Evolutionary conservation across 2,797 vertebrate species (phyloP).

Genomic region (Iguana delicatissima): DNA sequence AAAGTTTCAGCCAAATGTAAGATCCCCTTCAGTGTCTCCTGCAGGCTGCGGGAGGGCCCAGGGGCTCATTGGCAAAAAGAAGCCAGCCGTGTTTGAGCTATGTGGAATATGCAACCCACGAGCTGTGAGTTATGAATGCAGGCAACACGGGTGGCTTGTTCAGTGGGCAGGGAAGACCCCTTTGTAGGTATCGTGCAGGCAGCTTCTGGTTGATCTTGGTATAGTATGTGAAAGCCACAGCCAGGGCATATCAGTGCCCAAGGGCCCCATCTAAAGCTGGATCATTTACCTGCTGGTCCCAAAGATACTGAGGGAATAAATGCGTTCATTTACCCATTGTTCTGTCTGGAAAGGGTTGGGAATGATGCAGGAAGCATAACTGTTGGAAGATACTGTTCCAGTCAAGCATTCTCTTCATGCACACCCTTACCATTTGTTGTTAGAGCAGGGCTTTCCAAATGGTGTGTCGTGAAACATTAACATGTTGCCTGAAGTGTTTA

Average conservation of each 20-base stretch:
- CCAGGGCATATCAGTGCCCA: neutral
- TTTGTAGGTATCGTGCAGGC: neutral
- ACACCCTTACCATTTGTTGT: no score
- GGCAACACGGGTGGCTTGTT: neutral
- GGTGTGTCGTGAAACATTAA: no score
- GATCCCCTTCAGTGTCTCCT: conserved; percentile 26
- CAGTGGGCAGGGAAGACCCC: neutral
- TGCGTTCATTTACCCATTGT: neutral
- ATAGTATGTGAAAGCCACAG: neutral
- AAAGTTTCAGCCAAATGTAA: conserved; percentile 95
- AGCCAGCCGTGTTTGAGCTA: neutral
- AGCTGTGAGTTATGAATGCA: neutral
- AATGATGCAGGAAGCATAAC: no score
- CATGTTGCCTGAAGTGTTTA: no score
- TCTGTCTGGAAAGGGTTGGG: neutral
- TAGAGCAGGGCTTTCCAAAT: no score
- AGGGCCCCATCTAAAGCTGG: neutral
- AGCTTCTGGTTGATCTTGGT: neutral
- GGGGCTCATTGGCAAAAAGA: neutral
- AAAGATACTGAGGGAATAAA: neutral
- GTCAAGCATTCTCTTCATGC: no score
- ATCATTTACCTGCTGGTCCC: neutral
- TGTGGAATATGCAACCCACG: neutral
- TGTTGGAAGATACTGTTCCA: no score
- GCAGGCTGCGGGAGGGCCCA: neutral